These are phyloP conservation scores for Tigriopus japonicus DNA, from an alignment of 1,140 invertebrate genomes.

Conservation along the genomic window DNA sequence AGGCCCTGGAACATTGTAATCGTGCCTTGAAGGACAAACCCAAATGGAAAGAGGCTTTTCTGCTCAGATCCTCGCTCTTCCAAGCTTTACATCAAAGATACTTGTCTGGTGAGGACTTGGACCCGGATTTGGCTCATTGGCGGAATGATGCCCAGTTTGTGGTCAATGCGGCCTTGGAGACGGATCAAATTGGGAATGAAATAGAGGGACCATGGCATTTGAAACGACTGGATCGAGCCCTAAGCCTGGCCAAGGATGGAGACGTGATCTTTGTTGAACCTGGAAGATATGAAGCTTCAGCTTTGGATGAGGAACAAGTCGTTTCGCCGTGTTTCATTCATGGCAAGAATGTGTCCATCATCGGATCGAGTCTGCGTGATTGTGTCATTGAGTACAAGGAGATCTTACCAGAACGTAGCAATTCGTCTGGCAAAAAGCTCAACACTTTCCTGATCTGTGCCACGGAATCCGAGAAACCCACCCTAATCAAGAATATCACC, in stretches of 20 bases:
- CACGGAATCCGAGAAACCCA: background rate
- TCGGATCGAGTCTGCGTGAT: constrained; percentile 14
- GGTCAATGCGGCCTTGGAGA: background rate
- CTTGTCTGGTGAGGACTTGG: background rate
- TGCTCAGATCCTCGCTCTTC: background rate
- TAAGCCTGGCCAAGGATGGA: background rate
- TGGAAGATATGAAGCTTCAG: background rate
- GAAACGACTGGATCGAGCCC: background rate
- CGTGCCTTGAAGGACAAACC: too few relatives aligned
- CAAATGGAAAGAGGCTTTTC: background rate
- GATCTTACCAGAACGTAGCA: background rate
- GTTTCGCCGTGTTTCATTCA: background rate
- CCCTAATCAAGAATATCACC: background rate
- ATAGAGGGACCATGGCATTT: too few relatives aligned
- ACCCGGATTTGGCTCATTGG: background rate
- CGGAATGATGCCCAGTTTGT: background rate
- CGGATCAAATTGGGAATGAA: background rate
- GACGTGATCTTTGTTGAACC: background rate
- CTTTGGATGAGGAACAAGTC: background rate
- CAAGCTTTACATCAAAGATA: background rate
- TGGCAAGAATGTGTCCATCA: background rate
- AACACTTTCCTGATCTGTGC: background rate
- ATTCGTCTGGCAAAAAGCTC: background rate
- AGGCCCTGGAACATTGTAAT: too few relatives aligned
- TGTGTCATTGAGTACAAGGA: constrained; percentile 14